Base-by-base conservation (phyloP, 2,113 vertebrate species). In the Taurulus bubalis region DNA sequence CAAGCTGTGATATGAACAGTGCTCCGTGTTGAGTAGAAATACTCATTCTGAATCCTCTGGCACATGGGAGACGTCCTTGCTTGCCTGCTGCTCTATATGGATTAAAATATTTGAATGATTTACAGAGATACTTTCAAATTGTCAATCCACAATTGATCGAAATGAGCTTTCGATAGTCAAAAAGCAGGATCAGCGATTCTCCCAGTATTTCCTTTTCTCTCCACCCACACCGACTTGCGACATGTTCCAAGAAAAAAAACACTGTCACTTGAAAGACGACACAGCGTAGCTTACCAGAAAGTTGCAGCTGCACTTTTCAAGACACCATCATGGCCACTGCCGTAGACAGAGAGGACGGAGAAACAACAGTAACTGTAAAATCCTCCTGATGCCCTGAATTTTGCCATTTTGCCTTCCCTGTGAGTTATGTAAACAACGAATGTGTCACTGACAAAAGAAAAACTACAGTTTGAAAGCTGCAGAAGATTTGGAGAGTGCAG, bases 1-100 rank as follows among this genome's bases (percentile, higher is more conserved):
- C 83, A 87, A 65, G 74, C 87, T 85, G 90, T 66, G 76, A 86
- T 86, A 87, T 90, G 79, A 92, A 90, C 69, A 80, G 91, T 89
- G 59, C 49, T 84, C 53, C 62, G 58, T 90, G 80, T 79, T 79
- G 58, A 85, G 83, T 79, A 68, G 79, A 90, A 87, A 85, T 74
- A 84, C 75, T 92, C 75, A 78, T 71, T 78, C 60, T 36, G 30
- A 64, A 40, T 65, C 62, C 42, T 71, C 66, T 81, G 82, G 77
- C 84, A 79, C 72, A 69, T 74, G 77, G 70, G 75, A 65, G 71
- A 85, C 77, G 53, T 78, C 56, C 36, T 53, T 62, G 42, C 62
- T 67, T 64, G 51, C n/a, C 82, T 84, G 7, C 28, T 3, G 18
- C 10, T 58, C 6, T 56, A 42, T 16, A 55, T 24, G 38, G 26